Conservation (phyloP, 2,888 invertebrate genomes). For the Ypsolopha scabrella region DNA sequence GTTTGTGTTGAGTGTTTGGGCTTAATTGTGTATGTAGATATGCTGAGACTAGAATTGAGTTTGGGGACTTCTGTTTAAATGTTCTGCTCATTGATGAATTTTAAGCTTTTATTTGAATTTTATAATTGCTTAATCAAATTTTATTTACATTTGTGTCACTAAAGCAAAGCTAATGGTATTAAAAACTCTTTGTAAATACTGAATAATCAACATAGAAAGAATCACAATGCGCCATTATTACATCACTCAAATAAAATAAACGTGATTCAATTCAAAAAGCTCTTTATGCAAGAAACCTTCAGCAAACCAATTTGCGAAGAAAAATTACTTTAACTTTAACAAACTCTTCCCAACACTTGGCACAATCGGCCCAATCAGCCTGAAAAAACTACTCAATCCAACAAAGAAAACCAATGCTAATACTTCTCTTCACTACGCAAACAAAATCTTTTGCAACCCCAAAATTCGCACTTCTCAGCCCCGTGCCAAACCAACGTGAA, state of each 20-base stretch:
- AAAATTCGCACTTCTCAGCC: conserved; percentile 65
- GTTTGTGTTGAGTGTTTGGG: neutral
- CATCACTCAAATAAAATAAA: too few species aligned
- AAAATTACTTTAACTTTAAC: conserved; percentile 13
- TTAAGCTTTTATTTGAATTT: too few species aligned
- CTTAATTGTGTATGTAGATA: too few species aligned
- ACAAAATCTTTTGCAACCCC: conserved; percentile 66
- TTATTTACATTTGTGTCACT: too few species aligned
- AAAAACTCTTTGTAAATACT: too few species aligned
- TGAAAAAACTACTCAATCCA: conserved; percentile 47
- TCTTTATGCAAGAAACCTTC: neutral
- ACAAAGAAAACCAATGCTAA: conserved; percentile 58
- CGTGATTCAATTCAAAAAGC: neutral
- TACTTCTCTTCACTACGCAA: conserved; percentile 47
- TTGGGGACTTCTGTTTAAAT: too few species aligned
- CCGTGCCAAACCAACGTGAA: conserved; percentile 7
- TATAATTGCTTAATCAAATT: too few species aligned
- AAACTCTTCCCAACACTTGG: conserved; percentile 38
- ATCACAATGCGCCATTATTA: too few species aligned
- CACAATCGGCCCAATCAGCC: conserved; percentile 65
- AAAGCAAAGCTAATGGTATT: too few species aligned
- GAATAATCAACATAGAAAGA: too few species aligned
- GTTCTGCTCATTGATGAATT: too few species aligned
- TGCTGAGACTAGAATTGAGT: neutral
- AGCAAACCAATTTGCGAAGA: neutral